Percentiles rank a stretch among this genome's conserved stretches.
Conservation (phyloP, 2,113 vertebrate genomes). For the Megaleporinus macrocephalus region DNA sequence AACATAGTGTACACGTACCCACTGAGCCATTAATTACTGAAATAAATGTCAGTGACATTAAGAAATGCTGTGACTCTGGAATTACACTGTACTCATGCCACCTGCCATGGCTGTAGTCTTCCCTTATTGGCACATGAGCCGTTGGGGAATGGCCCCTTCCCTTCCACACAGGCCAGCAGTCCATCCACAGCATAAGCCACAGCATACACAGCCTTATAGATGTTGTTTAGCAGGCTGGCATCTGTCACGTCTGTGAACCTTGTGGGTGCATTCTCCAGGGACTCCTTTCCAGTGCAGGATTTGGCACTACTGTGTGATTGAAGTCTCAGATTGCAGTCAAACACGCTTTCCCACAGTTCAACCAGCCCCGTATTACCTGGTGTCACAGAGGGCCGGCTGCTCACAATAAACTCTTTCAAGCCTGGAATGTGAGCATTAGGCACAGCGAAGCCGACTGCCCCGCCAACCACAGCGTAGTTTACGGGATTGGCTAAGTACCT, state of each 20-base stretch:
- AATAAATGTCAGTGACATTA: not conserved
- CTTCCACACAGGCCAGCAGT: slow-evolving; percentile 68
- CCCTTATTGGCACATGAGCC: slow-evolving; percentile 69
- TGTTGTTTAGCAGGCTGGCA: slow-evolving; percentile 75
- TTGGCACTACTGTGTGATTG: slow-evolving; percentile 29
- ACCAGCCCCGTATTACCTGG: slow-evolving; percentile 69
- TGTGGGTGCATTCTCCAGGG: slow-evolving; percentile 63
- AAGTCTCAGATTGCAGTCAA: slow-evolving; percentile 67
- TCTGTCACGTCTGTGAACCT: slow-evolving; percentile 78
- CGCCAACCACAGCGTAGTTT: slow-evolving; percentile 75
- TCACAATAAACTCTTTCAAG: slow-evolving; percentile 71
- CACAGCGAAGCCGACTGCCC: slow-evolving; percentile 76
- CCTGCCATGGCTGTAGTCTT: slow-evolving; percentile 76
- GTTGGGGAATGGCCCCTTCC: slow-evolving; percentile 72
- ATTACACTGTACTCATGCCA: slow-evolving; percentile 36
- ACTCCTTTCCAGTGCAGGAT: slow-evolving; percentile 73
- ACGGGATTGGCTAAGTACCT: slow-evolving; percentile 69
- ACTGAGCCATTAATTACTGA: not conserved
- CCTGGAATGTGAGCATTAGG: slow-evolving; percentile 75
- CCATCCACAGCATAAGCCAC: slow-evolving; percentile 73
- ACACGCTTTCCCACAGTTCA: slow-evolving; percentile 77
- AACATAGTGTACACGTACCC: not conserved
- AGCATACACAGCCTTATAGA: slow-evolving; percentile 80
- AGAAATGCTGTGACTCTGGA: not conserved
- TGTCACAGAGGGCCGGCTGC: slow-evolving; percentile 66